Percentiles rank a stretch among this genome's conserved stretches.
These are phyloP conservation scores for Daktulosphaira vitifoliae DNA, from an alignment of 1,140 invertebrate genomes.

Conservation along the genomic window DNA sequence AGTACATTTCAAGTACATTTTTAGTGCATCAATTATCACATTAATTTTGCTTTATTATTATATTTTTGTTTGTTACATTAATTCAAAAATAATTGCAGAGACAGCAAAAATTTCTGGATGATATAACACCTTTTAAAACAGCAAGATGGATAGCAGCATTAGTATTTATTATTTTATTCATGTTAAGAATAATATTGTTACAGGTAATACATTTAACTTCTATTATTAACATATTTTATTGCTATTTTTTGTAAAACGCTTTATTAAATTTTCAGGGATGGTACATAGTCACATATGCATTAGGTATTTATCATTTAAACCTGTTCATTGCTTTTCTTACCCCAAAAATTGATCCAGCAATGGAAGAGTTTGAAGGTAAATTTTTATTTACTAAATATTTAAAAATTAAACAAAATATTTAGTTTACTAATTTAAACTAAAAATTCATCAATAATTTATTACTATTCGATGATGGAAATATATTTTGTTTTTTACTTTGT, in stretches of 20 bases:
- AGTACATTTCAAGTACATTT: no score
- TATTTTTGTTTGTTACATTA: no score
- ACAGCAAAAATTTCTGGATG: conserved; percentile 51
- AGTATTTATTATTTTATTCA: conserved; percentile 45
- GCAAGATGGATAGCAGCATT: conserved; percentile 48
- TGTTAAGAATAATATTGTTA: conserved; percentile 44
- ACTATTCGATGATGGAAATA: no score
- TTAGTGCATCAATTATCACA: no score
- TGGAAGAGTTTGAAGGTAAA: conserved; percentile 78
- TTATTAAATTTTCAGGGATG: conserved; percentile 71
- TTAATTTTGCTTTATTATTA: no score
- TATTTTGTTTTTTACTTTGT: no score
- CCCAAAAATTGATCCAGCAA: conserved; percentile 96
- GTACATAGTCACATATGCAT: conserved; percentile 98
- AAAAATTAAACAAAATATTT: background rate
- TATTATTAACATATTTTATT: conserved; percentile 23
- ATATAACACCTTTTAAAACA: conserved; percentile 48
- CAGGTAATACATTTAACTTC: conserved; percentile 42
- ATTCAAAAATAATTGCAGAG: no score
- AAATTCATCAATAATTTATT: no score
- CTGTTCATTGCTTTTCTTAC: conserved; percentile 98
- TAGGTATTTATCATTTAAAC: conserved; percentile 98
- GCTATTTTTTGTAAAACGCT: conserved; percentile 4
- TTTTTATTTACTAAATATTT: conserved; percentile 19
- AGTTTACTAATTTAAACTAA: no score